Base-by-base conservation (phyloP, 1,140 invertebrate genomes). In the Cecropterus lyciades region DNA sequence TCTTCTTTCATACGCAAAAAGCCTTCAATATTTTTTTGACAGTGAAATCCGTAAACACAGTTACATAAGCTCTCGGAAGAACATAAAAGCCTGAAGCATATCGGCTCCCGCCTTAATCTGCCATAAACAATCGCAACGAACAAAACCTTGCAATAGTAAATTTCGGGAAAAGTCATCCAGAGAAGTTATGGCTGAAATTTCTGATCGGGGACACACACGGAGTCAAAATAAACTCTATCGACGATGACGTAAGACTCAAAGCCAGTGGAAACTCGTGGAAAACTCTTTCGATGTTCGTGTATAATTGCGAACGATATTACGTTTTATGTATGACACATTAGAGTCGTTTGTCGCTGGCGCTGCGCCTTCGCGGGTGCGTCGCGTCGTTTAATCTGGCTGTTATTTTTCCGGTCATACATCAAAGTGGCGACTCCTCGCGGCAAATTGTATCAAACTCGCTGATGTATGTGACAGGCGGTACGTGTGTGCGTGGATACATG, bases 321-420 rank as follows among this genome's bases (percentile, higher is more conserved):
- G 20, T 60, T 67, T 53, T 67, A 60, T 67, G 42, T 33, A 14
- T 53, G 27, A 43, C 13, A 45, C 15, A 33, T 52, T 53, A 67
- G 37, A 60, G 55, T 59, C 14, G 56, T 45, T 57, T 43, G 51
- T 33, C 46, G 65, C 46, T 49, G 43, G 55, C 46, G 20, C 17
- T 52, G 45, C 20, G 46, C 24, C 57, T 40, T 42, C 53, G 53
- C 53, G 43, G 67, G 48, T 51, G 60, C 48, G 73, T 68, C 14
- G 65, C 43, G 65, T 65, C 68, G 71, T 80, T 79, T 83, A 81
- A 82, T 85, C 76, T 80, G 72, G 78, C 73, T 77, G 80, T 85
- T 81, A 81, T 81, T 78, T 84, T 85, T 83, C 82, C 80, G 80
- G 80, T 68, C 53, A 85, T 85, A 85, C 79, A 83, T 83, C 82